Evolutionary conservation across 2,888 invertebrate species (phyloP), one percentile per base, ranked within the genome.

Genomic region (Shargacucullia verbasci): DNA sequence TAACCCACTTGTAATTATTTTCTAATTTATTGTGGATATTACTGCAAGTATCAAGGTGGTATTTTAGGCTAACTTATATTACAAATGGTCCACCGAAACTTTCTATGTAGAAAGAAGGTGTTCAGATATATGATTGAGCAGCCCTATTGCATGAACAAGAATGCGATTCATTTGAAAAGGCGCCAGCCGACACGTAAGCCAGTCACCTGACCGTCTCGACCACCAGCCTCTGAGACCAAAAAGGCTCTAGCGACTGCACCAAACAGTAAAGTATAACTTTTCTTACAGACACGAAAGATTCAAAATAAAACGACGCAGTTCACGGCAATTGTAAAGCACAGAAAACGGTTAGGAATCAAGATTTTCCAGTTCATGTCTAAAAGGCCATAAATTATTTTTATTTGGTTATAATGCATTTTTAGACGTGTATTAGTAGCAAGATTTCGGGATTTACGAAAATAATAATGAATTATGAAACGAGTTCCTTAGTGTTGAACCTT

Each of bases 161-260:
- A 89, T 88, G 86, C 86, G 82, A 87, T 89, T 89, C 83, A 85
- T 86, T 90, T 89, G 83, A 87, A 86, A 88, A 83, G 88, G 83
- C 84, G 81, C 82, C 81, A 80, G 84, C 74, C 79, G 73, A 87
- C 83, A 87, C 86, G 85, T 86, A 86, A 86, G 76, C 85, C 83
- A 83, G 88, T 88, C 89, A 90, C 87, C 86, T 90, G 90, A 90
- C 85, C 82, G 85, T 48, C 48, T 70, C 70, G 65, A 71, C 63
- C 67, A 71, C 44, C 65, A 58, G 66, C 56, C 70, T 71, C 59
- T 57, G 53, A 58, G 59, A 64, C 13, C 73, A 34, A 78, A 73
- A 76, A 62, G 70, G 40, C 46, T 27, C 10, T 43, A 57, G 45
- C 38, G 40, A 50, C 29, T 54, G n/a, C 3, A 46, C 7, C n/a